These are phyloP conservation scores for Listronotus bonariensis DNA, from an alignment of 1,140 invertebrate genomes.

Conservation along the genomic window DNA sequence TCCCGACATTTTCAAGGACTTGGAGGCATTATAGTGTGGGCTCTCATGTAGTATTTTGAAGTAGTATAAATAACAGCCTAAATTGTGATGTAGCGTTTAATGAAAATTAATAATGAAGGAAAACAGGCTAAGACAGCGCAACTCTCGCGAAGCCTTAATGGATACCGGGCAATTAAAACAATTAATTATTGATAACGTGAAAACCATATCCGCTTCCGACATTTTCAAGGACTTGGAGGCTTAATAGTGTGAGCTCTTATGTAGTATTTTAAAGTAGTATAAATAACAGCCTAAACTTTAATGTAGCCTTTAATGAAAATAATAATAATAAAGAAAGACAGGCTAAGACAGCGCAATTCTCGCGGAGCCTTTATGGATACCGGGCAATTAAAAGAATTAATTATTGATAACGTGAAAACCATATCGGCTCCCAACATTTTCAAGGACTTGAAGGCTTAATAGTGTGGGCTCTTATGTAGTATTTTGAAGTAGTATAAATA, in stretches of 20 bases:
- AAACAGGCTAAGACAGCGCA: slow-evolving; percentile 16
- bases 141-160: slow-evolving; percentile 9
- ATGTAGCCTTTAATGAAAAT: slow-evolving; percentile 29
- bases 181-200: slow-evolving; percentile 28
- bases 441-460: neutral
- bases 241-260: neutral
- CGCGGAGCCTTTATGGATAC: slow-evolving; percentile 19
- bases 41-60: too few relatives aligned
- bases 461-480: too few relatives aligned
- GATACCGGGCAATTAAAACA: slow-evolving; percentile 26
- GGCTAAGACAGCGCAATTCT: slow-evolving; percentile 7
- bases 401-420: slow-evolving; percentile 27
- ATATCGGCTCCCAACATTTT: slow-evolving; percentile 4
- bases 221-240: neutral
- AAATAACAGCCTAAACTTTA: slow-evolving; percentile 18
- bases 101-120: slow-evolving; percentile 31
- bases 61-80: slow-evolving; percentile 25
- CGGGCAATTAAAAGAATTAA: slow-evolving; percentile 27
- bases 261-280: too few relatives aligned
- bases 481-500: too few relatives aligned
- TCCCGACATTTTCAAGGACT: slow-evolving; percentile 5
- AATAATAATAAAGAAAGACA: slow-evolving; percentile 26
- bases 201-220: slow-evolving; percentile 12
- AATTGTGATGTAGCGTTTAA: slow-evolving; percentile 22
- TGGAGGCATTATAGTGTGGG: neutral